Conservation (phyloP, 2,797 vertebrate species). For the Cuculus canorus region DNA sequence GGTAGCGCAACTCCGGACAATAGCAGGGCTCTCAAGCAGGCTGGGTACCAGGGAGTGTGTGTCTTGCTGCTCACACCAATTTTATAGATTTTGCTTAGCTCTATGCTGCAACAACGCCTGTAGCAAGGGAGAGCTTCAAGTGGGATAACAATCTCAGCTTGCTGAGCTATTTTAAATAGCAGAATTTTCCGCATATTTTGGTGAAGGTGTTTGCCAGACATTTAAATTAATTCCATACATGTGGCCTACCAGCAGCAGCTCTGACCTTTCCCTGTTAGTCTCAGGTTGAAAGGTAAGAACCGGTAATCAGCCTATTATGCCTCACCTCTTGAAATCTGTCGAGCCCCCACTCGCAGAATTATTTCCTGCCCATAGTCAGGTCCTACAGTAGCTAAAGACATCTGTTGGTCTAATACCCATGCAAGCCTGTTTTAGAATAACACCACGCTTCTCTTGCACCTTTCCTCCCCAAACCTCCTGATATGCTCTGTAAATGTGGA, state of each 20-base stretch:
- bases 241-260: not conserved
- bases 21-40: not conserved
- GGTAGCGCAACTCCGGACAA: not conserved
- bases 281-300: not conserved
- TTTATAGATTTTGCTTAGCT: too few species aligned
- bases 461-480: not conserved
- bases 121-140: not conserved
- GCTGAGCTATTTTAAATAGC: not conserved
- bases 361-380: not conserved
- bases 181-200: not conserved
- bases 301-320: not conserved
- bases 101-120: not conserved
- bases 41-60: accelerated
- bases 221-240: not conserved
- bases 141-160: accelerated
- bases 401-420: not conserved
- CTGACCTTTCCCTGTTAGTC: not conserved
- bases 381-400: not conserved
- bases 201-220: not conserved
- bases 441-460: not conserved
- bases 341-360: not conserved
- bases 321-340: not conserved
- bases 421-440: not conserved
- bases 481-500: not conserved
- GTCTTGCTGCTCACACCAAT: not conserved